Evolutionary conservation across 2,797 vertebrate genomes (phyloP).

Genomic region (Schizopygopsis malacanthus): DNA sequence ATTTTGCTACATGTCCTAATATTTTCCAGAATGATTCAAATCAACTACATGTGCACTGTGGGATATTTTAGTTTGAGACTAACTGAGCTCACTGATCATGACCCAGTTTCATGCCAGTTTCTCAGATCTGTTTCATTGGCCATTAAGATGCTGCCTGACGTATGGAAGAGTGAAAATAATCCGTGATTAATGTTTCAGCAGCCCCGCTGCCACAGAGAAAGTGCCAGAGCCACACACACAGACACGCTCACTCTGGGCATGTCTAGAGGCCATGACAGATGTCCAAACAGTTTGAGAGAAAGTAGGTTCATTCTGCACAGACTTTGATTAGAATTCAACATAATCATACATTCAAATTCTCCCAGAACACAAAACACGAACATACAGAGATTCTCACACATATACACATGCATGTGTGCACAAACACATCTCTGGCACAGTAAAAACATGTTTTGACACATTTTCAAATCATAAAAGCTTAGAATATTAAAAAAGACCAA

Average conservation of each 20-base stretch:
- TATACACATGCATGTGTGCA: neutral
- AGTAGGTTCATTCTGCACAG: conserved; percentile 67
- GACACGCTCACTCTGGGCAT: conserved; percentile 65
- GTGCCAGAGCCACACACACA: conserved; percentile 56
- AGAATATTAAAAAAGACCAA: conserved; percentile 3
- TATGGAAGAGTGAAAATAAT: conserved; percentile 58
- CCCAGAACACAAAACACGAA: conserved; percentile 1
- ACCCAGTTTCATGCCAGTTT: conserved; percentile 49
- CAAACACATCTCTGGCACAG: neutral
- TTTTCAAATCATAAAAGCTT: neutral
- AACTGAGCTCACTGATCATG: conserved; percentile 35
- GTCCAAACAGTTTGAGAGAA: conserved; percentile 81
- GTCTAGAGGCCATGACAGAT: conserved; percentile 82
- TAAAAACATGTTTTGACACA: neutral
- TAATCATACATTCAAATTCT: conserved; percentile 27
- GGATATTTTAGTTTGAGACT: neutral
- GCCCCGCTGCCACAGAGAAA: conserved; percentile 57
- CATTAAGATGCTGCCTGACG: conserved; percentile 44
- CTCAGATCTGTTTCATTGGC: conserved; percentile 50
- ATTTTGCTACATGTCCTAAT: neutral
- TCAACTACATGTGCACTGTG: neutral
- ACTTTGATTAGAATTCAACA: conserved; percentile 48
- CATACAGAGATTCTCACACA: neutral
- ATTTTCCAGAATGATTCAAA: neutral
- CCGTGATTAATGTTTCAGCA: conserved; percentile 61